Conservation (phyloP, 2,113 vertebrate genomes). For the Daubentonia madagascariensis region DNA sequence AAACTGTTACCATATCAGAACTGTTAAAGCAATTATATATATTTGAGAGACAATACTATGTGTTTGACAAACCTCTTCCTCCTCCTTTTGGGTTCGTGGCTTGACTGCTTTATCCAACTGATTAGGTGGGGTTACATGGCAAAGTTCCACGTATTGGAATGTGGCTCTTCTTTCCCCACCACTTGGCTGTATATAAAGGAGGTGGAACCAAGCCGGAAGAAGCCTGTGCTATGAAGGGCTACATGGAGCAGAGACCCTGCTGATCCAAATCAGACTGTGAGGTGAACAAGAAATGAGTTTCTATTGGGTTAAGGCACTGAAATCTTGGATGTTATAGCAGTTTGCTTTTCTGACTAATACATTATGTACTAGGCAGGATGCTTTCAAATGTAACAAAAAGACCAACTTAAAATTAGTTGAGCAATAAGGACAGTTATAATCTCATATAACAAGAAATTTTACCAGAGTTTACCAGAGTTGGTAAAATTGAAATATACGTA, state of each 20-base stretch:
- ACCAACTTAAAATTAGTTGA: not conserved
- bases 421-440: not conserved
- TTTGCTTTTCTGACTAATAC: not conserved
- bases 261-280: not conserved
- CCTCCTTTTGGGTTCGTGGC: not conserved
- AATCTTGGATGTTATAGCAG: not conserved
- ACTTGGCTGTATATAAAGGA: not conserved
- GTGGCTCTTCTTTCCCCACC: not conserved
- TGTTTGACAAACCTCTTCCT: not conserved
- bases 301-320: not conserved
- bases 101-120: not conserved
- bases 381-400: not conserved
- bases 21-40: not conserved
- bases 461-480: too few species aligned
- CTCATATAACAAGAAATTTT: not conserved
- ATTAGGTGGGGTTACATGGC: not conserved
- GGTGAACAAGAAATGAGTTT: not conserved
- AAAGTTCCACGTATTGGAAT: not conserved
- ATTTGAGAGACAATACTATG: not conserved
- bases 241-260: not conserved
- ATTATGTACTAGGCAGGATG: not conserved
- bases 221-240: not conserved
- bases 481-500: not conserved
- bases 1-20: not conserved
- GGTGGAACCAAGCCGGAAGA: not conserved